Evolutionary conservation across 2,888 invertebrate species (phyloP).

Genomic region (Tribolium freemani): DNA sequence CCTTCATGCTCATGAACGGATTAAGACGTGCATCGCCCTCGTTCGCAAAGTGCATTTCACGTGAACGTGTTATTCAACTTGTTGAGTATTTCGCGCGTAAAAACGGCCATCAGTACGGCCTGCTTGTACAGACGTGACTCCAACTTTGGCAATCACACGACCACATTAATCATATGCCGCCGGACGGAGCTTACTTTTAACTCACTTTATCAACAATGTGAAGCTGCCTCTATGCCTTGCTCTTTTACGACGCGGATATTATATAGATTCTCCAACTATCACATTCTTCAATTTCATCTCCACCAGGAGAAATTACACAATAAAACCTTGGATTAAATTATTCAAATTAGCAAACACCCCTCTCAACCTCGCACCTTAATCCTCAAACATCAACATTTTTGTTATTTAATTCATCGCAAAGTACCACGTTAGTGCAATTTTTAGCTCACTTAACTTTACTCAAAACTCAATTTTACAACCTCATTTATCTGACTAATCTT

Average conservation of each 20-base stretch:
- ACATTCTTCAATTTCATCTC: constrained; percentile 37
- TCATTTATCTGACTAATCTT: too few relatives aligned
- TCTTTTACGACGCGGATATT: constrained; percentile 36
- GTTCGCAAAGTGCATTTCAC: constrained; percentile 49
- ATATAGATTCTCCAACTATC: constrained; percentile 40
- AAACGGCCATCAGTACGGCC: constrained; percentile 59
- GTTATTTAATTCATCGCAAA: too few relatives aligned
- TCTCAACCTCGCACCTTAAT: neutral
- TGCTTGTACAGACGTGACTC: constrained; percentile 60
- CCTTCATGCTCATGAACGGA: constrained; percentile 15
- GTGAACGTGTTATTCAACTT: constrained; percentile 54
- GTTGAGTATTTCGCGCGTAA: constrained; percentile 53
- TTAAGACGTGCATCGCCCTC: constrained; percentile 43
- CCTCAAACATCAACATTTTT: neutral
- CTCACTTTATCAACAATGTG: constrained; percentile 54
- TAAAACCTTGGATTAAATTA: constrained; percentile 26
- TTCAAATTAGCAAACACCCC: neutral
- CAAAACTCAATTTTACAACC: neutral
- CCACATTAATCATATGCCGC: constrained; percentile 59
- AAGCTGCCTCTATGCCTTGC: constrained; percentile 25
- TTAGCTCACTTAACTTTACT: neutral
- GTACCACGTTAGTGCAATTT: too few relatives aligned
- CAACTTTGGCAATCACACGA: constrained; percentile 60
- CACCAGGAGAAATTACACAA: constrained; percentile 15
- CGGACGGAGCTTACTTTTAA: constrained; percentile 54